Conservation (phyloP, 2,797 vertebrate species). For the Manis crassicaudata region DNA sequence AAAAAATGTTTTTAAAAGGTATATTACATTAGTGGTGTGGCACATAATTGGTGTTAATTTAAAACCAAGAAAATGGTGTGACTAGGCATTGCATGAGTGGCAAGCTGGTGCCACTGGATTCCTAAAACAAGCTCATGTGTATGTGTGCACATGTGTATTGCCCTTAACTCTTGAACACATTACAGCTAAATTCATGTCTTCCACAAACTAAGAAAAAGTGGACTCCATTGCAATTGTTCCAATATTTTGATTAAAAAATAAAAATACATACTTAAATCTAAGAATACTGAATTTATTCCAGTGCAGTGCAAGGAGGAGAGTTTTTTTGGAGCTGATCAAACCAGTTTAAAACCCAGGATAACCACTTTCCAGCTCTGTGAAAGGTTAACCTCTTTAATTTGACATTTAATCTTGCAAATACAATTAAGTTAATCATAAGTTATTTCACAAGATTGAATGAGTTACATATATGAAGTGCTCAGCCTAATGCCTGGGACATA, state of each 20-base stretch:
- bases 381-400: neutral
- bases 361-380: neutral
- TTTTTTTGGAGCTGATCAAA: neutral
- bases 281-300: neutral
- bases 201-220: neutral
- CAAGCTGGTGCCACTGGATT: no score
- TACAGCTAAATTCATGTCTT: neutral
- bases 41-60: neutral
- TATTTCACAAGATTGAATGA: neutral
- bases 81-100: neutral
- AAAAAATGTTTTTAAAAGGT: neutral
- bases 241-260: neutral
- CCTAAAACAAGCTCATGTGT: neutral
- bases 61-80: neutral
- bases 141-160: accelerated
- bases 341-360: neutral
- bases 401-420: neutral
- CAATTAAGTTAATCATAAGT: neutral
- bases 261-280: neutral
- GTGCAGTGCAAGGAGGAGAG: neutral
- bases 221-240: neutral
- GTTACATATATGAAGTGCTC: neutral
- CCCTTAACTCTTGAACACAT: neutral
- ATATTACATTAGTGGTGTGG: neutral
- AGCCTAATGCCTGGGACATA: neutral